These are phyloP conservation scores for Eubasilissa splendida DNA, from an alignment of 2,888 invertebrate species.

Conservation along the genomic window DNA sequence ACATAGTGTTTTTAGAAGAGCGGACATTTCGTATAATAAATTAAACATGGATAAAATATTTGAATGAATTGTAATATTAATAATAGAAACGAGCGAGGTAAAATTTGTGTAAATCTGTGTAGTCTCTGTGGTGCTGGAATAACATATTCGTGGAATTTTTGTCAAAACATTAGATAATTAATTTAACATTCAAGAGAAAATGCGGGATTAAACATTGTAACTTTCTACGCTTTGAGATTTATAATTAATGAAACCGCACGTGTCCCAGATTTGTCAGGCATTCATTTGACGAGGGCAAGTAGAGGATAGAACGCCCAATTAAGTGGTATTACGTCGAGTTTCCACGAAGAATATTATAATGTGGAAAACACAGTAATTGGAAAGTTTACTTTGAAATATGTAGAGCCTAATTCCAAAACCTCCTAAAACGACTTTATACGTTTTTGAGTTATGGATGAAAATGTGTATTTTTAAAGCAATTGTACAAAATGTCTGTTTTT, in stretches of 20 bases:
- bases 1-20: not conserved
- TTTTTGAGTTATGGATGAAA: too few species aligned
- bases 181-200: constrained; percentile 16
- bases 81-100: too few species aligned
- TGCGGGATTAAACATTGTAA: not conserved
- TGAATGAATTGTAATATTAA: too few species aligned
- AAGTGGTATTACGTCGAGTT: not conserved
- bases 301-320: constrained; percentile 1
- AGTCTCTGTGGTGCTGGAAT: too few species aligned
- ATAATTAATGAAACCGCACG: constrained; percentile 5
- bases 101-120: too few species aligned
- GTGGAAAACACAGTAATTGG: not conserved
- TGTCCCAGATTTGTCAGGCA: not conserved
- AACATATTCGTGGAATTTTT: not conserved
- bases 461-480: too few species aligned
- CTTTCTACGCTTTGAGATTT: not conserved
- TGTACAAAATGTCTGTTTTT: too few species aligned
- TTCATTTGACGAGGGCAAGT: not conserved
- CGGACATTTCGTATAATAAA: too few species aligned
- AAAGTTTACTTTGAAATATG: not conserved
- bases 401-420: too few species aligned
- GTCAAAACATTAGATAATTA: not conserved
- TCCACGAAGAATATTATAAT: not conserved
- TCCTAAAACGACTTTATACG: too few species aligned
- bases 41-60: too few species aligned